Evolutionary conservation across 2,797 vertebrate species (phyloP).

Genomic region (Periparus ater): DNA sequence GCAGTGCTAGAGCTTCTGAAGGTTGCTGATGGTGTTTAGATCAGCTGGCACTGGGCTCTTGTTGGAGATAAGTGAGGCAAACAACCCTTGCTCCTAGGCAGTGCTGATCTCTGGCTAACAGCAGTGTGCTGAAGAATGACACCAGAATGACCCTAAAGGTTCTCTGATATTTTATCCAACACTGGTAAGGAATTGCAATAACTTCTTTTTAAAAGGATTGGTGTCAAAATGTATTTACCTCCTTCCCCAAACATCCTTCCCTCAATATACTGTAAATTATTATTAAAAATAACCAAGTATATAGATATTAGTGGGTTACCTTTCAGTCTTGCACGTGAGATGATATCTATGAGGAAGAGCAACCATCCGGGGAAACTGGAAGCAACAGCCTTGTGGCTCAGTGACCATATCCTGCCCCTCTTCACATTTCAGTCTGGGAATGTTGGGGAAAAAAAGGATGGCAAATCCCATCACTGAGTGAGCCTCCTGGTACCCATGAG

Average conservation of each 20-base stretch:
- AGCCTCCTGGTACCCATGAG: background rate
- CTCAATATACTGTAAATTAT: background rate
- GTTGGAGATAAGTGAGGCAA: background rate
- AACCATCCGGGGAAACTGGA: background rate
- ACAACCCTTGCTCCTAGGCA: background rate
- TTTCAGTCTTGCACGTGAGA: background rate
- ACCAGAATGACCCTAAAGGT: background rate
- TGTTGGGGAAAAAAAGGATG: background rate
- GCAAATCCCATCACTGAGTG: background rate
- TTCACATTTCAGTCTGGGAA: background rate
- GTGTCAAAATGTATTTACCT: background rate
- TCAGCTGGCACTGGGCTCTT: background rate
- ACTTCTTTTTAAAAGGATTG: background rate
- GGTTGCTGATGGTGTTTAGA: background rate
- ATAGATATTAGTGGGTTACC: background rate
- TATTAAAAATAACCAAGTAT: background rate
- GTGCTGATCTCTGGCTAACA: background rate
- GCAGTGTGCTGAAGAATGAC: background rate
- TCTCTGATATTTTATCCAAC: background rate
- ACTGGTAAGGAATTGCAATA: background rate
- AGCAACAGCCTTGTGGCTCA: background rate
- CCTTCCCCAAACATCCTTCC: background rate
- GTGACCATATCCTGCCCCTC: background rate
- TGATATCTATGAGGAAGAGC: background rate
- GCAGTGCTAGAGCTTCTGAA: constrained; percentile 16